Conservation (phyloP, 2,113 vertebrate genomes). For the Echinops telfairi region DNA sequence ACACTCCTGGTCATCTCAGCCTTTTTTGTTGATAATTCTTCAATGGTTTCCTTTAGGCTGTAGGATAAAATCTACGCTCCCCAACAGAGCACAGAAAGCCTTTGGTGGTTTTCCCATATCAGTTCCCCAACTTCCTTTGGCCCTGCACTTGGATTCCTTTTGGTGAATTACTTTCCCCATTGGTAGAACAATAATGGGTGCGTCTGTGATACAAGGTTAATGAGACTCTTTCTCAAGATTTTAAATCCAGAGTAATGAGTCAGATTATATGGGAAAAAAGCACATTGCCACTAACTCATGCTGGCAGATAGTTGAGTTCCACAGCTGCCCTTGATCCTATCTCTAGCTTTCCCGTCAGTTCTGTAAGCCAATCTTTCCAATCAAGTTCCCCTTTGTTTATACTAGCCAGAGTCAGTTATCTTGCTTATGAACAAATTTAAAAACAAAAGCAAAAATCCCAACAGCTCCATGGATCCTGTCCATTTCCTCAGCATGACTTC, state of each 20-base stretch:
- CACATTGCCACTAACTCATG: not conserved
- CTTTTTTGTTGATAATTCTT: not conserved
- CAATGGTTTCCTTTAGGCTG: not conserved
- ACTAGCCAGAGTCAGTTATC: conserved; percentile 43
- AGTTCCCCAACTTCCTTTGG: not conserved
- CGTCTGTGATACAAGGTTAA: not conserved
- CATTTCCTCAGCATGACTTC: conserved; percentile 9
- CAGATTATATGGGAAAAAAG: not conserved
- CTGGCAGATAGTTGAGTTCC: not conserved
- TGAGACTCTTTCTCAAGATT: not conserved
- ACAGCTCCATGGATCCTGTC: not conserved
- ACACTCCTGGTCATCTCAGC: conserved; percentile 29
- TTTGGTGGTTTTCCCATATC: not conserved
- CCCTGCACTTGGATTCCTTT: not conserved
- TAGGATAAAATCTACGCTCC: conserved; percentile 15
- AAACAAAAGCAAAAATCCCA: not conserved
- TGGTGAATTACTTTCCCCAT: not conserved
- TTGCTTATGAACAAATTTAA: conserved; percentile 24
- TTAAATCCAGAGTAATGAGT: not conserved
- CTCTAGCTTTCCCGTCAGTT: conserved; percentile 58
- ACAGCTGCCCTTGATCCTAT: conserved; percentile 3
- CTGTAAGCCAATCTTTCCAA: conserved; percentile 67
- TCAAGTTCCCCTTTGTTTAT: conserved; percentile 66
- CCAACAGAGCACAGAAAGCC: not conserved
- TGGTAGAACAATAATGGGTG: not conserved